phyloP scores from a whole-genome alignment of 2,113 vertebrate genomes.

The Myrmecobius fasciatus region DNA sequence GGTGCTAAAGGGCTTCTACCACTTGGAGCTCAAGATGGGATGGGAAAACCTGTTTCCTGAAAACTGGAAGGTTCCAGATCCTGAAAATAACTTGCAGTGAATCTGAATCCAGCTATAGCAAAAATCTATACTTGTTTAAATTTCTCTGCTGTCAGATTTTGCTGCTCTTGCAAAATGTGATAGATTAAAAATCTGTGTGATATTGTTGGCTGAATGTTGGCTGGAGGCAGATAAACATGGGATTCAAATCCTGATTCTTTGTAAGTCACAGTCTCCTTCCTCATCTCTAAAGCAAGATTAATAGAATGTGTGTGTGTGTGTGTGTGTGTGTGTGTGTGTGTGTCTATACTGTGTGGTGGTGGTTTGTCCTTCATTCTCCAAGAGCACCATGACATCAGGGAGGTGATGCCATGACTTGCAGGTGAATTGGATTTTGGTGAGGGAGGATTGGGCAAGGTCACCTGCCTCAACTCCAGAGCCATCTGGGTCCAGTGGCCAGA shows the following conservation, averaged over 20 bases:
- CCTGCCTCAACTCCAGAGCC: no score
- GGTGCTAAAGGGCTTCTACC: neutral
- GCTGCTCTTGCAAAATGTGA: neutral
- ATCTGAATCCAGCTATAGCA: neutral
- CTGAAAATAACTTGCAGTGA: neutral
- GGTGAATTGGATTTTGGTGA: no score
- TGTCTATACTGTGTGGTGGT: no score
- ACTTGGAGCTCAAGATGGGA: neutral
- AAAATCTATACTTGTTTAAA: neutral
- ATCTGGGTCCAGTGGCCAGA: no score
- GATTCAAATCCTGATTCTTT: neutral
- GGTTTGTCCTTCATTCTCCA: no score
- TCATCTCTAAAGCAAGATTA: neutral
- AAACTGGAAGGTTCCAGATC: neutral
- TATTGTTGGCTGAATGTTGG: neutral
- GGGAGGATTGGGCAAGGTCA: no score
- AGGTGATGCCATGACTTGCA: no score
- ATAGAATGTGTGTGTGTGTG: neutral
- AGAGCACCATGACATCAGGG: no score
- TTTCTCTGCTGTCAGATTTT: neutral
- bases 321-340: neutral
- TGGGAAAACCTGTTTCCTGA: neutral
- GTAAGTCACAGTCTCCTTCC: neutral
- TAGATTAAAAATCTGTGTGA: neutral
- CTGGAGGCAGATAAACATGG: neutral